Evolutionary conservation across 2,113 vertebrate genomes (phyloP).

Genomic region (Protomyctophum bolini): DNA sequence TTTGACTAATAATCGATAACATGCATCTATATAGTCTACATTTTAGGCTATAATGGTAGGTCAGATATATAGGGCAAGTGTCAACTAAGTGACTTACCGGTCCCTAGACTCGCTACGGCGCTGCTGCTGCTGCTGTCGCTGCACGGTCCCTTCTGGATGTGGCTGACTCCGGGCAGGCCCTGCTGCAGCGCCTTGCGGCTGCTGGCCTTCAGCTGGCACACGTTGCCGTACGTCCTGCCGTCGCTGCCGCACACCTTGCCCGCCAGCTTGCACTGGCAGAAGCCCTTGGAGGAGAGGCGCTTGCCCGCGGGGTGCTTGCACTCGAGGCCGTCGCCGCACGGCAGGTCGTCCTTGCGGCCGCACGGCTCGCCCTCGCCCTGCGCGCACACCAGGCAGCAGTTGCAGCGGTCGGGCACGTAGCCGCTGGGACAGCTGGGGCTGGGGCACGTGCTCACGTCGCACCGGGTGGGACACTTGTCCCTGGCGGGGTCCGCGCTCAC

Average conservation of each 20-base stretch:
- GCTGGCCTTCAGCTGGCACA: constrained; percentile 86
- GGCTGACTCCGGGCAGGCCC: constrained; percentile 77
- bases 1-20: too few species aligned
- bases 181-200: constrained; percentile 86
- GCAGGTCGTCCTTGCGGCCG: constrained; percentile 83
- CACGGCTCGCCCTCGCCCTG: constrained; percentile 86
- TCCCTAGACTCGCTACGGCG: constrained; percentile 48
- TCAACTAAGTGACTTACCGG: constrained; percentile 76
- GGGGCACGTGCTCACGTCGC: constrained; percentile 89
- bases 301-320: constrained; percentile 81
- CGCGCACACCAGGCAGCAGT: constrained; percentile 93
- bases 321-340: constrained; percentile 89
- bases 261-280: constrained; percentile 84
- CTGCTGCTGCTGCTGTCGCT: constrained; percentile 48
- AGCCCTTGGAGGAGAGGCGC: constrained; percentile 77
- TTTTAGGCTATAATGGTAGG: too few species aligned
- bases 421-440: constrained; percentile 90
- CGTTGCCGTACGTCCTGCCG: constrained; percentile 86
- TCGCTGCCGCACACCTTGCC: constrained; percentile 89
- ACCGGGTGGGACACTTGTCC: constrained; percentile 82
- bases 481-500: constrained; percentile 55
- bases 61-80: too few species aligned
- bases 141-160: constrained; percentile 85
- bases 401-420: constrained; percentile 90
- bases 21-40: too few species aligned